Evolutionary conservation across 1,140 invertebrate species (phyloP).

Genomic region (Tetramorium simillimum): DNA sequence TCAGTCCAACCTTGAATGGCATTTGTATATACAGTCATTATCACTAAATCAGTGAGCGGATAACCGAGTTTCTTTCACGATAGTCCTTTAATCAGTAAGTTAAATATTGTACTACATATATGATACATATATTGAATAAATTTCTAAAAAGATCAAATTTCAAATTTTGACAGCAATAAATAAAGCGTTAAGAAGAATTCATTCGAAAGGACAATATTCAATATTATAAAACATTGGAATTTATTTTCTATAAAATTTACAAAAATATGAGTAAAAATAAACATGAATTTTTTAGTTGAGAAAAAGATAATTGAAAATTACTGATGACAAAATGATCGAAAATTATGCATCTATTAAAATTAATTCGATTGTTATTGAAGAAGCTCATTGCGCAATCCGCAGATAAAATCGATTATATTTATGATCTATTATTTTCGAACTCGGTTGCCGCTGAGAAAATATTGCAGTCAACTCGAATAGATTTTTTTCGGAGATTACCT

Average conservation of each 20-base stretch:
- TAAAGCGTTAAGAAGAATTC: neutral
- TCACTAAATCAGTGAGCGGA: slow-evolving; percentile 32
- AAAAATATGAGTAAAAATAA: neutral
- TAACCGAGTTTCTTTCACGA: neutral
- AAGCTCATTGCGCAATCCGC: neutral
- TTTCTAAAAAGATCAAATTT: neutral
- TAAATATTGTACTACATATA: neutral
- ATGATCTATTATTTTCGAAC: neutral
- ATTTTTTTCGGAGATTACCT: slow-evolving; percentile 6
- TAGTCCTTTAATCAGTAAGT: slow-evolving; percentile 17
- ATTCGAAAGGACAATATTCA: neutral
- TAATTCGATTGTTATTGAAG: neutral
- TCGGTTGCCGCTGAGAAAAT: slow-evolving; percentile 2
- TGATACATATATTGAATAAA: neutral
- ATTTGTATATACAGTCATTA: slow-evolving; percentile 48
- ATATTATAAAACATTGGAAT: neutral
- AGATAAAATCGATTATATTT: slow-evolving; percentile 11
- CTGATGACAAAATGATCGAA: neutral
- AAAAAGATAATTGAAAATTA: neutral
- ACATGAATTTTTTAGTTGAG: neutral
- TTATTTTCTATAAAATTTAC: too few relatives aligned
- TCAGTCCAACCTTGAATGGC: slow-evolving; percentile 48
- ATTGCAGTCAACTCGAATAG: slow-evolving; percentile 9
- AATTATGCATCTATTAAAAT: neutral
- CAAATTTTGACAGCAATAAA: neutral